Conservation (phyloP, 2,113 vertebrate species). For the Nothoprocta pentlandii region DNA sequence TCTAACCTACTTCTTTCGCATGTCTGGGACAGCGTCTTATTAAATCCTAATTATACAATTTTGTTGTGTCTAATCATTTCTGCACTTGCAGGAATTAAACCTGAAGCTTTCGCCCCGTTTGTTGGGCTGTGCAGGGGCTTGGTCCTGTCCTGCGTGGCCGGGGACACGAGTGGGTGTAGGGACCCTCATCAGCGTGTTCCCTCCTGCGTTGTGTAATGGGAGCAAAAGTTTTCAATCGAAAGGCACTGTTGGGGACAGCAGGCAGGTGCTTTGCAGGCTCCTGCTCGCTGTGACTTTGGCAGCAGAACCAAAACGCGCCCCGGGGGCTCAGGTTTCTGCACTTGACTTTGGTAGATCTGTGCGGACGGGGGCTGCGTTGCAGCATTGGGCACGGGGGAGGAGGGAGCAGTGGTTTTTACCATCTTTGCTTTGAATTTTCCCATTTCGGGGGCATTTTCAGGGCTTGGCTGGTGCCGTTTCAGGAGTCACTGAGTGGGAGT, state of each 20-base stretch:
- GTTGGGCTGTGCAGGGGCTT: not conserved
- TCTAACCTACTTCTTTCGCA: slow-evolving; percentile 56
- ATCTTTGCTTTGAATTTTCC: accelerated
- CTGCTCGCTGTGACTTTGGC: not conserved
- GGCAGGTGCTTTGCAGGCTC: not conserved
- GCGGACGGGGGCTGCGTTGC: accelerated
- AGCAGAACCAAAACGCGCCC: not conserved
- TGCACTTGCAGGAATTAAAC: slow-evolving; percentile 43
- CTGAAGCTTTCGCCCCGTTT: not conserved
- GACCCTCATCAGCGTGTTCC: not conserved
- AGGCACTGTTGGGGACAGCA: not conserved
- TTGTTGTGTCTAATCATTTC: slow-evolving; percentile 52
- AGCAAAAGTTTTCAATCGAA: not conserved
- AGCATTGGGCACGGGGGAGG: too few relatives aligned
- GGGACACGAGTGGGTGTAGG: accelerated
- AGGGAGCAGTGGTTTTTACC: not conserved
- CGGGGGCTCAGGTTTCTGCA: not conserved
- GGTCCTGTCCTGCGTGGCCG: not conserved
- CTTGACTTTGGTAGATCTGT: not conserved
- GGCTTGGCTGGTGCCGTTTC: accelerated
- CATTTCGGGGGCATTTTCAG: not conserved
- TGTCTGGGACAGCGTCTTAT: slow-evolving; percentile 64
- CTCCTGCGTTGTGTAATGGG: accelerated
- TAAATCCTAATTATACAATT: slow-evolving; percentile 66
- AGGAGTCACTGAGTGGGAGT: too few relatives aligned